These are phyloP conservation scores for Nylanderia fulva DNA, from an alignment of 1,140 invertebrate genomes.

Conservation along the genomic window DNA sequence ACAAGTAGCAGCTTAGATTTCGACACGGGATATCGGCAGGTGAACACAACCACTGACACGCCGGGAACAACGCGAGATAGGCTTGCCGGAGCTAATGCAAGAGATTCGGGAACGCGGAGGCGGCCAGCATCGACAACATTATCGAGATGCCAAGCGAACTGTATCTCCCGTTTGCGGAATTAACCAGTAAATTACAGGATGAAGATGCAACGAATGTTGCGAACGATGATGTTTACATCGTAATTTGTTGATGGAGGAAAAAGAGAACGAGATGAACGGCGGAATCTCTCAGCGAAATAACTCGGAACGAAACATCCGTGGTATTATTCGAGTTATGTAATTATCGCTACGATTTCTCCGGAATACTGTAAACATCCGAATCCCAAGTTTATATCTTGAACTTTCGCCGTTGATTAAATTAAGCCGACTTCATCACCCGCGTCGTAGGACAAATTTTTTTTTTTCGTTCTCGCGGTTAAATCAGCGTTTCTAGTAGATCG, in stretches of 20 bases:
- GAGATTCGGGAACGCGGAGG: slow-evolving; percentile 3
- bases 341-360: slow-evolving; percentile 18
- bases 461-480: slow-evolving; percentile 12
- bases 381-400: not conserved
- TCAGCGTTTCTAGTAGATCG: slow-evolving; percentile 29
- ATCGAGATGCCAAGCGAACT: slow-evolving; percentile 34
- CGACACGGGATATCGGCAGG: slow-evolving; percentile 38
- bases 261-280: not conserved
- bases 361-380: not conserved
- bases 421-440: slow-evolving; percentile 5
- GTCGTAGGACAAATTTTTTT: slow-evolving; percentile 25
- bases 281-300: slow-evolving; percentile 6
- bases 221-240: slow-evolving; percentile 8
- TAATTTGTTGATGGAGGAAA: not conserved
- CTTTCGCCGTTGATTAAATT: slow-evolving; percentile 48
- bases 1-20: slow-evolving; percentile 22
- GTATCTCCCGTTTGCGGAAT: slow-evolving; percentile 9
- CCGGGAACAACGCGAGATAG: slow-evolving; percentile 41
- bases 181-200: slow-evolving; percentile 24
- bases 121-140: slow-evolving; percentile 26
- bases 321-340: slow-evolving; percentile 60
- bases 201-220: slow-evolving; percentile 11
- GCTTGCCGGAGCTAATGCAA: slow-evolving; percentile 30
- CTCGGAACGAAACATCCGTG: not conserved
- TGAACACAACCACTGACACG: slow-evolving; percentile 33